Base-by-base conservation (phyloP, 2,888 invertebrate genomes). In the Lapara coniferarum region DNA sequence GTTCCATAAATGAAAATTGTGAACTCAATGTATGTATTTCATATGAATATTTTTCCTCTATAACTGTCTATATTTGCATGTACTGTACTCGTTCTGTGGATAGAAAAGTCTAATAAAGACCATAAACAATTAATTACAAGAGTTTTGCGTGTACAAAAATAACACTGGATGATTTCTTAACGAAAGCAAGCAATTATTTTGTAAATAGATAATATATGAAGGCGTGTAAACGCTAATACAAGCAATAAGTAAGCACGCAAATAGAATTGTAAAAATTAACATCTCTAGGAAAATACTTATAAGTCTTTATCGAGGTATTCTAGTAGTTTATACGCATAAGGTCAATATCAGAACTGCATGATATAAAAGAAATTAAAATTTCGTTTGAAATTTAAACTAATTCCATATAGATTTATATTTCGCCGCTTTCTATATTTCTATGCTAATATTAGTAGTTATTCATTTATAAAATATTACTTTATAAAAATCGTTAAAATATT, bases 121-220 rank as follows among this genome's bases (percentile, higher is more conserved):
- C 68, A 71, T 77, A 70, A 81, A 80, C 80, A 79, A 82, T 73
- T 79, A 73, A n/a, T 68, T 74, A 75, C 80, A 79, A 70, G 77
- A 67, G 16, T 80, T 77, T 77, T 75, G 77, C 70, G 77, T 79
- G 71, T 78, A 72, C 75, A 78, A 80, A 72, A 71, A 71, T 69
- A 46, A 74, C 53, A 10, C 56, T 73, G 75, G 74, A 13, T 73
- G 75, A 72, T 75, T 77, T 70, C 79, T 37, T 49, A 49, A 58
- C 30, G 58, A 58, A 46, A 81, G 67, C 73, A 72, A 71, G 37
- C 37, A 37, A 72, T 19, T 63, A 12, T 46, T 13, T 49, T 63
- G 46, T 63, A 46, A 63, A 49, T 46, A 63, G 13, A 46, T 49
- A 63, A 63, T 49, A 44, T 63, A 49, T 49, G 46, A 19, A 12